These are phyloP conservation scores for Macrobrachium nipponense DNA, from an alignment of 1,140 invertebrate species.

Conservation along the genomic window DNA sequence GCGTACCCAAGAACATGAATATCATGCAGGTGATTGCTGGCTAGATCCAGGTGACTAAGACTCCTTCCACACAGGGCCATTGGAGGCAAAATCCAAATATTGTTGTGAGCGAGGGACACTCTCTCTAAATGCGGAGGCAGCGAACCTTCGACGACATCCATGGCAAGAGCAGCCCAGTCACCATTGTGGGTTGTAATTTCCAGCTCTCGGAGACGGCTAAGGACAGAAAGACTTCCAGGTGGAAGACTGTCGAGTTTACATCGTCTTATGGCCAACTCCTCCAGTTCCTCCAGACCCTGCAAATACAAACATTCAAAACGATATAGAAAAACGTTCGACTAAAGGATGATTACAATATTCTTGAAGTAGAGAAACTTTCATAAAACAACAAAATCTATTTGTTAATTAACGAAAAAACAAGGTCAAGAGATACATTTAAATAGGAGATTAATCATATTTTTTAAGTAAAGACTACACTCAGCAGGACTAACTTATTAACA, in stretches of 20 bases:
- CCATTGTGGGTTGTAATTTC: conserved; percentile 80
- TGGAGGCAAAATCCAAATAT: conserved; percentile 88
- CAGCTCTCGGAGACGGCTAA: conserved; percentile 80
- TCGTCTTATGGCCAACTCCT: conserved; percentile 78
- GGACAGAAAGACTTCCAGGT: conserved; percentile 79
- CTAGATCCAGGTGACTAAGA: conserved; percentile 85
- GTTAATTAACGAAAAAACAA: neutral
- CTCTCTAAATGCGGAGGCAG: conserved; percentile 37
- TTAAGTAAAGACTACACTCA: too few species aligned
- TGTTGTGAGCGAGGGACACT: conserved; percentile 80
- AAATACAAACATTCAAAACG: conserved; percentile 1
- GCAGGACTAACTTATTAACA: too few species aligned
- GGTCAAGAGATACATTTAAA: neutral
- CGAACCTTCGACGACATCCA: conserved; percentile 50
- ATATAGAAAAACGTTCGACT: neutral
- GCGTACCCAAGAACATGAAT: conserved; percentile 80
- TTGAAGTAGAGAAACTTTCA: neutral
- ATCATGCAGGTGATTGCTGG: conserved; percentile 80
- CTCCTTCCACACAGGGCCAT: conserved; percentile 83
- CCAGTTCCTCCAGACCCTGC: conserved; percentile 75
- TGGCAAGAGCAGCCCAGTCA: conserved; percentile 57
- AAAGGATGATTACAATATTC: neutral
- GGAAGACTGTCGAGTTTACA: conserved; percentile 85
- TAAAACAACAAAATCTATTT: neutral
- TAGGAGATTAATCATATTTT: too few species aligned